Evolutionary conservation across 2,888 invertebrate species (phyloP).

Genomic region (Fragum fragum): DNA sequence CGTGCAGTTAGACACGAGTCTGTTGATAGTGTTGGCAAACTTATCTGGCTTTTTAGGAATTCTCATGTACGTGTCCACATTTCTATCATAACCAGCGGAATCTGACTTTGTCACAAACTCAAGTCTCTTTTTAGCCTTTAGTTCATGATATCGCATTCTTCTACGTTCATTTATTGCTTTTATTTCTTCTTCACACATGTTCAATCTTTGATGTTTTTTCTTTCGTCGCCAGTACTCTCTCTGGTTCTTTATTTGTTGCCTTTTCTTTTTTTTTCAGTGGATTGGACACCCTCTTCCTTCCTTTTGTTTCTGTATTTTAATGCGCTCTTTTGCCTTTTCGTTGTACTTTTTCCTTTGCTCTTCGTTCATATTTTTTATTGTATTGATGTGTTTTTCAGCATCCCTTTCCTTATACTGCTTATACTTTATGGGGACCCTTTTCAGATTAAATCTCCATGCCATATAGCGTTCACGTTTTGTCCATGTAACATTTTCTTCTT

Average conservation of each 20-base stretch:
- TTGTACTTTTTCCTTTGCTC: constrained; percentile 29
- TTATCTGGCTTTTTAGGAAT: constrained; percentile 9
- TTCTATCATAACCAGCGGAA: neutral
- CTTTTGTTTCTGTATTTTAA: constrained; percentile 31
- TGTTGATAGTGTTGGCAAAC: constrained; percentile 15
- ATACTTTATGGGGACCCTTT: neutral
- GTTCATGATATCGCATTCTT: constrained; percentile 13
- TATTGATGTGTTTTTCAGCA: neutral
- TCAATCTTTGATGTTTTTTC: constrained; percentile 18
- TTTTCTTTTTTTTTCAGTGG: constrained; percentile 14
- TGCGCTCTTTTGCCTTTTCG: constrained; percentile 23
- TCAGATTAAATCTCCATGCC: neutral
- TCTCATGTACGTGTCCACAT: constrained; percentile 2
- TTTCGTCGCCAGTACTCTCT: constrained; percentile 9
- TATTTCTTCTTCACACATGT: constrained; percentile 1
- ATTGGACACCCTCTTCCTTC: neutral
- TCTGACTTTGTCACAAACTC: neutral
- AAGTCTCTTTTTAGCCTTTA: constrained; percentile 5
- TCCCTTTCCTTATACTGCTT: constrained; percentile 14
- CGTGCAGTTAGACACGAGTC: neutral
- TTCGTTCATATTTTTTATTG: neutral
- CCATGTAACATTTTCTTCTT: neutral
- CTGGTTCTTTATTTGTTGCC: constrained; percentile 14
- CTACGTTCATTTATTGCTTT: neutral
- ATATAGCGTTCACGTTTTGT: neutral